A percentile compares a stretch with the other conserved stretches of the same genome.
Evolutionary conservation across 2,113 vertebrate genomes (phyloP).

Genomic region (Pomatorhinus ruficollis): DNA sequence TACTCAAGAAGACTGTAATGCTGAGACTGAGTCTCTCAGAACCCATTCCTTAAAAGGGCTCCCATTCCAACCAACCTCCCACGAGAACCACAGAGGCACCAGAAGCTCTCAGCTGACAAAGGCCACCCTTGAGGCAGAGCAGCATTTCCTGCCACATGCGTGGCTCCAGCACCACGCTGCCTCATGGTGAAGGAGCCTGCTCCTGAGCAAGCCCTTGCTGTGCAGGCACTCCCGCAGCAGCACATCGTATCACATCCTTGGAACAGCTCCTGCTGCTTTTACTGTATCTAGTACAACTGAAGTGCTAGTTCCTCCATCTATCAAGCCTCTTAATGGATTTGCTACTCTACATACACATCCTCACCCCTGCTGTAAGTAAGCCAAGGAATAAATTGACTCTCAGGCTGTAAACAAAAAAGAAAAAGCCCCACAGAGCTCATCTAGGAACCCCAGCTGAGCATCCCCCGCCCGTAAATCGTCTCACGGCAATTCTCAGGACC

Average conservation of each 20-base stretch:
- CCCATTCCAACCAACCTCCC: background rate
- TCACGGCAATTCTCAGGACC: background rate
- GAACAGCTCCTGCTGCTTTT: conserved; percentile 16
- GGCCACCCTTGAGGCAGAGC: background rate
- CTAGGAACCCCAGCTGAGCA: background rate
- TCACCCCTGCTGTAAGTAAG: conserved; percentile 15
- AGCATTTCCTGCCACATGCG: background rate
- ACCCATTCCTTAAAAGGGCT: background rate
- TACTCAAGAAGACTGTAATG: background rate
- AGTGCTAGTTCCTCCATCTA: background rate
- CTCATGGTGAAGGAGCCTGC: background rate
- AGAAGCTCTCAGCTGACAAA: background rate
- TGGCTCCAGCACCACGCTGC: background rate
- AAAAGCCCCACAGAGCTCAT: background rate
- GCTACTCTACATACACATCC: background rate
- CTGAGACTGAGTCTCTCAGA: background rate
- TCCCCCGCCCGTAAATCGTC: background rate
- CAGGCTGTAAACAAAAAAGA: background rate
- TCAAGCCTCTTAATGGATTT: background rate
- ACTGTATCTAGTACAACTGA: background rate
- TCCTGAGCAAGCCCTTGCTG: background rate
- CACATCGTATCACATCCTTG: background rate
- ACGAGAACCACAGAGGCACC: background rate
- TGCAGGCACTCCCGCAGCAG: background rate
- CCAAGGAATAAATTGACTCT: background rate